Base-by-base conservation (phyloP, 2,113 vertebrate genomes). In the Casuarius casuarius region DNA sequence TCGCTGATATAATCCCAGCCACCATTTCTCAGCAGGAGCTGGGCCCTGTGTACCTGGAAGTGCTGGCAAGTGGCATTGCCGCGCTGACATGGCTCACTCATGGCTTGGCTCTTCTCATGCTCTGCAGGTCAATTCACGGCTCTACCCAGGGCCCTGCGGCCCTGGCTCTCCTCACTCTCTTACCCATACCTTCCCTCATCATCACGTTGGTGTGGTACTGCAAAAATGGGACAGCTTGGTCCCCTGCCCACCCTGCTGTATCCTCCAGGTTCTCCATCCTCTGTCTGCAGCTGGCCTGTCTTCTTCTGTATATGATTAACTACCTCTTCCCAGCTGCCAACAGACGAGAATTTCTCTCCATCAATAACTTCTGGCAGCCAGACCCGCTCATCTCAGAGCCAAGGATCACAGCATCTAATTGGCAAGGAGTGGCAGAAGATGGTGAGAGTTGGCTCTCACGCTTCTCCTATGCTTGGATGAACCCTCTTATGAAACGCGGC, bases 401-500 rank as follows among this genome's bases (percentile, higher is more conserved):
- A 26, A 78, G 52, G 62, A 42, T 94, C 14, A 79, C 94, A 5
- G 87, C 71, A 25, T 86, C 94, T 25, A 96, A 95, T 8, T 98
- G 98, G 17, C 98, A 97, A 10, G 98, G 97, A 85, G 98, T 99
- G 79, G 98, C 98, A 14, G 99, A 99, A 94, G 99, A 99, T 46
- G 99, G 99, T 18, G 99, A 98, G 83, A 98, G 98, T 91, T 99
- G 98, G 97, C 42, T 98, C 11, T 99, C 99, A 2, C 96, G 98
- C n/a, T 98, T 99, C 68, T 99, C 99, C 85, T 99, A 99, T 88
- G 80, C 98, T 48, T 99, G 99, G 99, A 90, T 99, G 97, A 98
- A 98, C 26, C 99, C 99, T 26, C 97, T 99, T 6, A 97, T 99
- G 95, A 92, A 94, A 56, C 97, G 97, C 21, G 99, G 99, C 29